Conservation (phyloP, 2,888 invertebrate species). For the Apotomis turbidana region DNA sequence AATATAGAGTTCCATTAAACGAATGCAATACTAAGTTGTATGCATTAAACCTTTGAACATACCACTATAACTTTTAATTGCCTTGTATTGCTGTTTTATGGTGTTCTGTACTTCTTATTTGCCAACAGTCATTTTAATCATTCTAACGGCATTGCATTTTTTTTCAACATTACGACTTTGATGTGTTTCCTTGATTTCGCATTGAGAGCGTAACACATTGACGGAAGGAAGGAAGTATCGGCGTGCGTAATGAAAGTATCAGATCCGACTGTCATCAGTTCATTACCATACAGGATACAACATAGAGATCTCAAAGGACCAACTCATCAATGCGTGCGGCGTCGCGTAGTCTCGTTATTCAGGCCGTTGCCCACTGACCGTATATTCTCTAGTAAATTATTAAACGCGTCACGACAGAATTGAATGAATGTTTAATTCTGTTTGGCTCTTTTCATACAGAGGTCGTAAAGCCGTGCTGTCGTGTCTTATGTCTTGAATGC, state of each 20-base stretch:
- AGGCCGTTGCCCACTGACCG: slow-evolving; percentile 68
- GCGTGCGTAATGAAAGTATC: slow-evolving; percentile 8
- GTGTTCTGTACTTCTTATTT: slow-evolving; percentile 16
- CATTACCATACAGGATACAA: slow-evolving; percentile 22
- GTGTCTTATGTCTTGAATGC: slow-evolving; percentile 27
- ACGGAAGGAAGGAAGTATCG: slow-evolving; percentile 17
- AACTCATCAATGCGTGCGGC: slow-evolving; percentile 53
- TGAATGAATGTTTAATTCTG: slow-evolving; percentile 34
- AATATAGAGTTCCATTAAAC: slow-evolving; percentile 10
- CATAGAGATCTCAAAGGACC: slow-evolving; percentile 27
- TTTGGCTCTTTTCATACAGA: slow-evolving; percentile 30
- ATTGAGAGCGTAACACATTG: neutral
- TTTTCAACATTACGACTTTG: neutral
- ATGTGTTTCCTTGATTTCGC: neutral
- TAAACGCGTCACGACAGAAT: slow-evolving; percentile 37
- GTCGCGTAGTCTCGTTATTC: slow-evolving; percentile 65
- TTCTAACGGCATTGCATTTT: neutral
- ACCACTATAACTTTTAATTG: slow-evolving; percentile 48
- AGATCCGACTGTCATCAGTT: neutral
- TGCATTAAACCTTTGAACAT: neutral
- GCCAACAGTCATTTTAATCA: neutral
- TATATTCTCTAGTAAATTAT: slow-evolving; percentile 41
- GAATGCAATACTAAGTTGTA: neutral
- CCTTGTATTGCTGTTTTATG: slow-evolving; percentile 39
- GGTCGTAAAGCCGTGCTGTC: slow-evolving; percentile 7